Conservation (phyloP, 2,888 invertebrate species). For the Melanostoma mellinum region DNA sequence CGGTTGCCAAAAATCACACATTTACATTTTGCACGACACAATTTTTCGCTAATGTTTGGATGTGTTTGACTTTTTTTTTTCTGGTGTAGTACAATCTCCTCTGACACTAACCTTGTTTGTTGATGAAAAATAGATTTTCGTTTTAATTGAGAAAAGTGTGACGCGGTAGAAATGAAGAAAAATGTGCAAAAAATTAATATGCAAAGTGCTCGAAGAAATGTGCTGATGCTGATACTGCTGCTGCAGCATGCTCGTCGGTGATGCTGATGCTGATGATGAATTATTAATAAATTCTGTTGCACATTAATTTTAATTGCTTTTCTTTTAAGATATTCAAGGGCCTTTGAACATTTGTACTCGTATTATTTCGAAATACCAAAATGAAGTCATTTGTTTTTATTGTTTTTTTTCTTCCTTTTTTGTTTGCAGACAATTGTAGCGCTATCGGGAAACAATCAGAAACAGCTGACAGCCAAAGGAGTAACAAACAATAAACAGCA, state of each 20-base stretch:
- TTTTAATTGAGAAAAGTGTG: constrained; percentile 61
- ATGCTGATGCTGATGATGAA: constrained; percentile 19
- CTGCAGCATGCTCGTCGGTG: too few relatives aligned
- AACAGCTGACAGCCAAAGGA: constrained; percentile 75
- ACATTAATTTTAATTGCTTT: constrained; percentile 76
- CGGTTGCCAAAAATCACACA: constrained; percentile 65
- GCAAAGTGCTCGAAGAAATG: neutral
- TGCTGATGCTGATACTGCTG: too few relatives aligned
- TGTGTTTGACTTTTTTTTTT: constrained; percentile 14
- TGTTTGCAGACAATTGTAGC: constrained; percentile 76
- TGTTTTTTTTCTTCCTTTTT: constrained; percentile 32
- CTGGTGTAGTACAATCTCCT: constrained; percentile 12
- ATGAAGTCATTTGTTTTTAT: constrained; percentile 54
- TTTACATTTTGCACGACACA: constrained; percentile 57
- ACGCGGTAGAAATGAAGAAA: constrained; percentile 33
- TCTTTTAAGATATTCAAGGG: constrained; percentile 51
- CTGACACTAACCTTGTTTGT: constrained; percentile 80
- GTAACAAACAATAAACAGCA: constrained; percentile 65
- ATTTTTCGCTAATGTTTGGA: constrained; percentile 32
- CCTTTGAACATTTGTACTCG: neutral
- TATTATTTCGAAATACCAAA: constrained; percentile 22
- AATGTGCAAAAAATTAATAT: constrained; percentile 30
- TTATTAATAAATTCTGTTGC: constrained; percentile 72
- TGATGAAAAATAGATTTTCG: constrained; percentile 60
- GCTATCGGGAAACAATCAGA: constrained; percentile 51